Conservation (phyloP, 2,888 invertebrate species). For the Drosophila nr. perissopoda region DNA sequence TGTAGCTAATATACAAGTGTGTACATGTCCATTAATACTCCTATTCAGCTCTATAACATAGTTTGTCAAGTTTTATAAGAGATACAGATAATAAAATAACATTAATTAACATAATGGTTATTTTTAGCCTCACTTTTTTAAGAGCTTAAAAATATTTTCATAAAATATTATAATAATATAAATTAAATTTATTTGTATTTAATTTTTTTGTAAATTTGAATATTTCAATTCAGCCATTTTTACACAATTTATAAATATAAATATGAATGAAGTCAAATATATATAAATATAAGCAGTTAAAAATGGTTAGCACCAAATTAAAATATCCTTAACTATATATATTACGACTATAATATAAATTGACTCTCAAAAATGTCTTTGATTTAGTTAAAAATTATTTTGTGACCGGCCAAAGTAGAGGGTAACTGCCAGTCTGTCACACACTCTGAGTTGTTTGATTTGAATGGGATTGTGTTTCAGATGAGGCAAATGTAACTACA, state of each 20-base stretch:
- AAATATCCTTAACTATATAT: not conserved
- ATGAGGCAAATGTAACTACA: slow-evolving; percentile 22
- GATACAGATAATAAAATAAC: not conserved
- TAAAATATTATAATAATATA: no score
- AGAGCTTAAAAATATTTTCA: not conserved
- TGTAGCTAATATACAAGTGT: not conserved
- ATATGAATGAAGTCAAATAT: not conserved
- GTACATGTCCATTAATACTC: not conserved
- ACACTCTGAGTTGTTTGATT: slow-evolving; percentile 14
- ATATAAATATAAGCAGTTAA: not conserved
- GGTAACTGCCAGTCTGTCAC: slow-evolving; percentile 10
- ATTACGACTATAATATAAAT: not conserved
- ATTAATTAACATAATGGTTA: not conserved
- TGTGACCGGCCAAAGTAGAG: not conserved
- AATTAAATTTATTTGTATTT: no score
- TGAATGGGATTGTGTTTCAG: slow-evolving; percentile 35
- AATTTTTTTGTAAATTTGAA: not conserved
- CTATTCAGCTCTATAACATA: not conserved
- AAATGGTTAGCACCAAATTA: not conserved
- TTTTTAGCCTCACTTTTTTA: not conserved
- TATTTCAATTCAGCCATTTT: not conserved
- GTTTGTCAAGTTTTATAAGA: not conserved
- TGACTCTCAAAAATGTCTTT: not conserved
- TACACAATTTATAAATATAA: not conserved
- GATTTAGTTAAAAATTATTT: not conserved